Conservation (phyloP, 1,140 invertebrate genomes). For the Lanistes nyassanus region DNA sequence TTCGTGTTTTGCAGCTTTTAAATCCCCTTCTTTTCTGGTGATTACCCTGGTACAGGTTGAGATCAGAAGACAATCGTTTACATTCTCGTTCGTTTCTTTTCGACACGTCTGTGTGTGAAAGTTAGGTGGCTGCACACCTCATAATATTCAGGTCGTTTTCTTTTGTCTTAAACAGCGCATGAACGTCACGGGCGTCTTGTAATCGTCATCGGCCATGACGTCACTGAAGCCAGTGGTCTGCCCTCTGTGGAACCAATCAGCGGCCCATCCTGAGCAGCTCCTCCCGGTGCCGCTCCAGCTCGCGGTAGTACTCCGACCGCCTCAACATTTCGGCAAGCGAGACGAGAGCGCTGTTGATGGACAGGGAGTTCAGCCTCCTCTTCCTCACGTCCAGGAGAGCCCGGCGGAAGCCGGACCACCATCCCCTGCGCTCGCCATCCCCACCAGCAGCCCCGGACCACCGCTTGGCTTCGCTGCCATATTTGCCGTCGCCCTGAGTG, state of each 20-base stretch:
- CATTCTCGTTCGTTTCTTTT: background rate
- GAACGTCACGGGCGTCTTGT: no score
- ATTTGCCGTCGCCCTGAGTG: background rate
- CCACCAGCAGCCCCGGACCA: background rate
- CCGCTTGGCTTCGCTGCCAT: background rate
- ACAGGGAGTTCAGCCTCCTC: slow-evolving; percentile 9
- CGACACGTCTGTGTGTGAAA: background rate
- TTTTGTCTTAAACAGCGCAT: background rate
- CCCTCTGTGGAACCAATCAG: background rate
- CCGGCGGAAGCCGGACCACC: background rate
- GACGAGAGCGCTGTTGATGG: slow-evolving; percentile 25
- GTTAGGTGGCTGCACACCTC: background rate
- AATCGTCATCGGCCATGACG: background rate
- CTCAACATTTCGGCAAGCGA: slow-evolving; percentile 19
- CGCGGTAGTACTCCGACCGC: background rate
- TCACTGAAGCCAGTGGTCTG: background rate
- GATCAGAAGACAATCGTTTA: background rate
- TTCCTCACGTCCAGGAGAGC: background rate
- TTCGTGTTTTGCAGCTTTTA: no score
- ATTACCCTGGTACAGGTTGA: no score
- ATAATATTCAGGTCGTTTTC: background rate
- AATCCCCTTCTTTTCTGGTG: no score
- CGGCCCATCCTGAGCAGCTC: slow-evolving; percentile 12
- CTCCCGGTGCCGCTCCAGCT: background rate
- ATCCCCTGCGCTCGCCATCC: background rate